Percentiles rank a stretch among this genome's conserved stretches.
Evolutionary conservation across 2,888 invertebrate species (phyloP).

Genomic region (Trissolcus japonicus): DNA sequence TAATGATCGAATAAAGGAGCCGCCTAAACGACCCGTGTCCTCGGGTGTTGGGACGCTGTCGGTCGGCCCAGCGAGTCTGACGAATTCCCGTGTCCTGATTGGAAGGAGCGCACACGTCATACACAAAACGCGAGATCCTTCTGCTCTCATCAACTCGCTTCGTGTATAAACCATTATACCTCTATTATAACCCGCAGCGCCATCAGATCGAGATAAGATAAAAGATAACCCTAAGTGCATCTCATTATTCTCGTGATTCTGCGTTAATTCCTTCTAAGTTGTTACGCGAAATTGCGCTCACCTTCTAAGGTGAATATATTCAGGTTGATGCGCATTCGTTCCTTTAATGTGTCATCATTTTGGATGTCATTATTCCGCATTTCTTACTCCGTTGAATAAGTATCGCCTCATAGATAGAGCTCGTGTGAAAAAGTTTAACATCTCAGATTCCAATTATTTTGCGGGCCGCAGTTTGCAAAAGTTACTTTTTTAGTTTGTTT

Average conservation of each 20-base stretch:
- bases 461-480: too few species aligned
- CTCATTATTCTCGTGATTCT: slow-evolving; percentile 39
- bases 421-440: too few species aligned
- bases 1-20: slow-evolving; percentile 75
- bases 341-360: neutral
- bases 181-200: slow-evolving; percentile 42
- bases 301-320: slow-evolving; percentile 1
- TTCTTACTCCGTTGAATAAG: too few species aligned
- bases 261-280: slow-evolving; percentile 28
- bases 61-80: slow-evolving; percentile 55
- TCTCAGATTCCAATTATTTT: too few species aligned
- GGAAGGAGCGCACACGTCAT: slow-evolving; percentile 63
- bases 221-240: slow-evolving; percentile 36
- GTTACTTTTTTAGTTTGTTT: too few species aligned
- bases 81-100: slow-evolving; percentile 61
- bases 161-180: slow-evolving; percentile 39
- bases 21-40: slow-evolving; percentile 74
- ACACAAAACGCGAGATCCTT: slow-evolving; percentile 46
- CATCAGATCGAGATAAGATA: slow-evolving; percentile 34
- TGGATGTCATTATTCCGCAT: neutral
- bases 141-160: slow-evolving; percentile 30
- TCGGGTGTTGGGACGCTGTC: slow-evolving; percentile 71
- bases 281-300: slow-evolving; percentile 30
- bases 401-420: too few species aligned
- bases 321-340: too few species aligned